Percentiles rank a stretch among this genome's conserved stretches.
Evolutionary conservation across 2,797 vertebrate genomes (phyloP).

Genomic region (Pseudochaenichthys georgianus): DNA sequence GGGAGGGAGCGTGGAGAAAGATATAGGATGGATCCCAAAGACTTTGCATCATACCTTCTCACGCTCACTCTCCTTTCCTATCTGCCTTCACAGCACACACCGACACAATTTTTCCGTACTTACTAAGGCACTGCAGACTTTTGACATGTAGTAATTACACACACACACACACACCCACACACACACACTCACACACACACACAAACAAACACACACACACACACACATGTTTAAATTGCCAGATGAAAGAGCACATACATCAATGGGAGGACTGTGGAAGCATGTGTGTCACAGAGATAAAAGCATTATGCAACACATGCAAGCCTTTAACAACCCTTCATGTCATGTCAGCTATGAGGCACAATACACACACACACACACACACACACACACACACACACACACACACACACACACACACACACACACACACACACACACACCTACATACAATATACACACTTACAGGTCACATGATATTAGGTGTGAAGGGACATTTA

Average conservation of each 20-base stretch:
- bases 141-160: constrained; percentile 66
- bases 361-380: constrained; percentile 1
- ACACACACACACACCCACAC: constrained; percentile 36
- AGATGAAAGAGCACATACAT: constrained; percentile 77
- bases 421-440: constrained; percentile 2
- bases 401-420: constrained; percentile 18
- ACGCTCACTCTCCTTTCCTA: constrained; percentile 47
- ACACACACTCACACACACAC: constrained; percentile 17
- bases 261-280: constrained; percentile 60
- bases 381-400: constrained; percentile 4
- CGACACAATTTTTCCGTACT: constrained; percentile 64
- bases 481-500: constrained; percentile 17
- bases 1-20: constrained; percentile 6
- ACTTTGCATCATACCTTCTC: constrained; percentile 53
- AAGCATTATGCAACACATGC: constrained; percentile 68
- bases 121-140: constrained; percentile 61
- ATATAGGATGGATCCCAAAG: constrained; percentile 40
- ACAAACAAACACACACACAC: constrained; percentile 16
- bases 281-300: constrained; percentile 57
- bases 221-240: constrained; percentile 41
- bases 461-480: constrained; percentile 16
- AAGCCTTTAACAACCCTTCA: constrained; percentile 45
- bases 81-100: constrained; percentile 61
- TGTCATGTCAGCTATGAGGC: constrained; percentile 29
- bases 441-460: not conserved